Base-by-base conservation (phyloP, 2,888 invertebrate species). In the Merodon equestris region DNA sequence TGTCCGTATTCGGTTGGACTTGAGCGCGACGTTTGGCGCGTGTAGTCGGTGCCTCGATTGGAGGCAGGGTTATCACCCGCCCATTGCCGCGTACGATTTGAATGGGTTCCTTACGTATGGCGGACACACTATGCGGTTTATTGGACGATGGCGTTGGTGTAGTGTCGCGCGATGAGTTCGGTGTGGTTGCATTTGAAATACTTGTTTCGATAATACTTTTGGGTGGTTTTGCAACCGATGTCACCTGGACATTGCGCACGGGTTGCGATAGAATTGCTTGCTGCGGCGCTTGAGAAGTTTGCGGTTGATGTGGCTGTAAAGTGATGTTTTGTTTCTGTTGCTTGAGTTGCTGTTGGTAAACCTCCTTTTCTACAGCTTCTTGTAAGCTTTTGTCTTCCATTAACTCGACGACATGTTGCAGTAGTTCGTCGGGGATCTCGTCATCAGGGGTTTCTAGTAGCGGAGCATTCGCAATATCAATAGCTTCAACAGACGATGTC, bases 11-110 rank as follows among this genome's bases (percentile, higher is more conserved):
- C 0, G 88, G 84, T 19, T 85, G 84, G 40, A 83, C 83, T 79
- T 91, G 91, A 71, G 90, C 92, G 81, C 92, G 91, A 12, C 92
- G 89, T 85, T 94, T 93, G 15, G 95, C 94, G 45, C 95, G 90
- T 0, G 95, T 95, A 1, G 95, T 93, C 9, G 95, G 95, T 17
- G 95, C 93, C 88, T 95, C 95, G 63, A 95, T 94, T 0, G 95
- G 95, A 12, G 95, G 95, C 77, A 95, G 89, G 0, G 93, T 94
- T 58, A 95, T 93, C 42, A 95, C 91, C 36, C 94, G 91, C 0
- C 95, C 95, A 86, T 94, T 94, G 15, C 92, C 91, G 15, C 94
- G 90, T 9, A 95, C 91, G 81, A 95, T 93, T 88, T 95, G 94
- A 71, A 94, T 93, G 0, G 92, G 92, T 82, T 93, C 87, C 12